Evolutionary conservation across 1,140 invertebrate species (phyloP).

Genomic region (Neodiprion pinetum): DNA sequence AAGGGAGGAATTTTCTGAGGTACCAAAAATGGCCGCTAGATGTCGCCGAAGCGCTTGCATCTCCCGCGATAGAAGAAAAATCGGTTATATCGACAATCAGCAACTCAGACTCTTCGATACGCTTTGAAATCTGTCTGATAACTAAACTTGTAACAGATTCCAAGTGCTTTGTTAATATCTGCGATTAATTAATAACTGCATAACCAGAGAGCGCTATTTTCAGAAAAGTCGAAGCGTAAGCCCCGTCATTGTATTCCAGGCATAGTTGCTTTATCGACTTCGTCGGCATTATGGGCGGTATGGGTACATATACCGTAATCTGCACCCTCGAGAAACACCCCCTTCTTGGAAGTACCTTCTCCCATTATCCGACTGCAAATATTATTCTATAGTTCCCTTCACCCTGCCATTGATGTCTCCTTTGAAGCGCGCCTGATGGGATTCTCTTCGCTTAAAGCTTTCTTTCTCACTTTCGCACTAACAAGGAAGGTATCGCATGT

Average conservation of each 20-base stretch:
- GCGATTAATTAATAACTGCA: no score
- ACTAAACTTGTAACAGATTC: no score
- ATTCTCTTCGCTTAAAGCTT: not conserved
- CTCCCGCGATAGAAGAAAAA: no score
- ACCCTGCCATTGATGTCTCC: not conserved
- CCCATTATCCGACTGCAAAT: conserved; percentile 3
- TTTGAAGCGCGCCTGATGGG: not conserved
- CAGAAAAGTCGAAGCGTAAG: not conserved
- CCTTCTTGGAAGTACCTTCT: not conserved
- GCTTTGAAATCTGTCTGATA: no score
- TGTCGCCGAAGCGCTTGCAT: no score
- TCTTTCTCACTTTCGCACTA: not conserved
- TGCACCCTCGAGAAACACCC: not conserved
- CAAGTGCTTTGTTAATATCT: no score
- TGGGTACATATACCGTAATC: not conserved
- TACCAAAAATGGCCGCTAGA: no score
- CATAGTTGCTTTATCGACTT: not conserved
- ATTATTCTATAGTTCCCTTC: not conserved
- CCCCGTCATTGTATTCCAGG: not conserved
- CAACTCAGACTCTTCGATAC: no score
- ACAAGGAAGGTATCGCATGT: no score
- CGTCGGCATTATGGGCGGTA: not conserved
- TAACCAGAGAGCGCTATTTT: no score
- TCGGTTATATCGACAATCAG: no score
- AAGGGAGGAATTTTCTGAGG: no score